phyloP scores from a whole-genome alignment of 1,140 invertebrate species.

The Lithobius niger region DNA sequence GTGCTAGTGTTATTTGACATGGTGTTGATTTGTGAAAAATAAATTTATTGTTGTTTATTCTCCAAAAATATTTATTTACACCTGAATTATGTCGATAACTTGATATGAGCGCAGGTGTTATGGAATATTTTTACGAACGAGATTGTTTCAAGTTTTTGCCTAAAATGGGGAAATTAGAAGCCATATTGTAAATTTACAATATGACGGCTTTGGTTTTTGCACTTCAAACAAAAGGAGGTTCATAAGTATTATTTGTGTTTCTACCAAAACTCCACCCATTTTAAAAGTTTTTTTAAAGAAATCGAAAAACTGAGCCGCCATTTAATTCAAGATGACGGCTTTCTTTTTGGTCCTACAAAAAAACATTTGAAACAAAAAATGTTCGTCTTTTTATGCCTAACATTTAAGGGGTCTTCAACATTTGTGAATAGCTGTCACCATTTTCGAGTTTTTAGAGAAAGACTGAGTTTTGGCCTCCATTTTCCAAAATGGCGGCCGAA shows the following conservation, averaged over 20 bases:
- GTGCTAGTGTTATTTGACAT: not conserved
- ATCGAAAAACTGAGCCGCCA: not conserved
- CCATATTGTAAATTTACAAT: not conserved
- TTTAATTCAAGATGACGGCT: not conserved
- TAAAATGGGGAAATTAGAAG: not conserved
- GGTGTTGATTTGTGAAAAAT: not conserved
- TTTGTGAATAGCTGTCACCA: no score
- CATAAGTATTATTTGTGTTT: not conserved
- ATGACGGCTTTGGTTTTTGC: not conserved
- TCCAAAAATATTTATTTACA: not conserved
- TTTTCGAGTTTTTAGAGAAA: not conserved
- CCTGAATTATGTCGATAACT: not conserved
- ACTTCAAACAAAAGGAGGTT: not conserved
- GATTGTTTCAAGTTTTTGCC: not conserved
- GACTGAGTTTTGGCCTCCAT: not conserved
- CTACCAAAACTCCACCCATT: not conserved
- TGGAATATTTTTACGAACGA: not conserved
- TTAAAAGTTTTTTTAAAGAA: not conserved
- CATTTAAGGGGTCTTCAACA: not conserved
- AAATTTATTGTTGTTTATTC: not conserved
- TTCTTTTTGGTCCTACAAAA: not conserved
- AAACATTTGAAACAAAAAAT: no score
- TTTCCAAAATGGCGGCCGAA: not conserved
- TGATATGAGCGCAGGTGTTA: not conserved
- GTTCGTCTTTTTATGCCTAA: not conserved